Base-by-base conservation (phyloP, 2,888 invertebrate species). In the Polydrusus cervinus region DNA sequence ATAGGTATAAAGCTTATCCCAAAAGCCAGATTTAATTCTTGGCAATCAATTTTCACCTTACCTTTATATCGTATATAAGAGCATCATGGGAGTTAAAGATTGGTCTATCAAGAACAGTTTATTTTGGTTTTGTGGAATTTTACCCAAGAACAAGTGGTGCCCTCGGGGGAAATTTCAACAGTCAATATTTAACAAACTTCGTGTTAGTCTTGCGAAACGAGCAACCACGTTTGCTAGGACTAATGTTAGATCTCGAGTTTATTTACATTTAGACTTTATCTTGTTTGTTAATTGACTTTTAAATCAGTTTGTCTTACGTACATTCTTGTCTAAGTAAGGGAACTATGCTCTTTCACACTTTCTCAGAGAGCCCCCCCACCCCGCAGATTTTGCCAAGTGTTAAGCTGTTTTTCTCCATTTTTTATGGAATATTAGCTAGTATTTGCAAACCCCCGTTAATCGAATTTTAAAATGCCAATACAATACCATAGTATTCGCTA, bases 111-210 rank as follows among this genome's bases (percentile, higher is more conserved):
- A 20, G 20, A 51, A 51, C 20, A 20, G 20, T 20, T 51, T 51
- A 51, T 20, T 20, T 18, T 10, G 49, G 18, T 16, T 18, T 14
- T 51, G n/a, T 20, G 20, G 51, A 20, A 20, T 20, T 51, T 49
- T 51, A 20, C 13, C 51, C 20, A 18, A 16, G 16, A 49, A 8
- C 25, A 10, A 10, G 49, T 51, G 51, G 9, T 51, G 25, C 20
- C 13, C 20, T 20, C 51, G 10, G 14, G 25, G 38, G 25, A 57
- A 57, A 57, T 57, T 20, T 51, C 13, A 16, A 47, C 47, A 51
- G 51, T 51, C 51, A 51, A 25, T 51, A 51, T 20, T 51, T 20
- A 20, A 20, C 25, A 51, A 51, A 51, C 13, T 16, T 18, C 49
- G 13, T 51, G 51, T 51, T n/a, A 51, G 2, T 51, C 10, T 1